Base-by-base conservation (phyloP, 2,797 vertebrate species). In the Sebastes trivittatus region DNA sequence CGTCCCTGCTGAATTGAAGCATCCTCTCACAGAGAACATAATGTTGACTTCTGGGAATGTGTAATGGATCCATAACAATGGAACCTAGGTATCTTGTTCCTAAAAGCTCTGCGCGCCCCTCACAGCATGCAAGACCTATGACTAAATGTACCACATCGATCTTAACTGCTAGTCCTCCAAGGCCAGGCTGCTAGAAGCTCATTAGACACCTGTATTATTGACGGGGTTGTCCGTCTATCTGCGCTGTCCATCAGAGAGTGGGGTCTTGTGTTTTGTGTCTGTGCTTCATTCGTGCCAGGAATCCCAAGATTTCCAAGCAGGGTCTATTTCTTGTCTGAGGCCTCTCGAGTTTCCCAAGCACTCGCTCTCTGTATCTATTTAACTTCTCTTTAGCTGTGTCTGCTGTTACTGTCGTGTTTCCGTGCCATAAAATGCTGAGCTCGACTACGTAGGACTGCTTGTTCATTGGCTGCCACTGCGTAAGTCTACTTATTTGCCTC, bases 321-420 rank as follows among this genome's bases (percentile, higher is more conserved):
- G 69, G 80, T 93, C 93, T 94, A 92, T 95, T 95, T 95, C 91
- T 95, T 91, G 82, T 93, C 77, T 49, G 61, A 73, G 87, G 63
- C 75, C 38, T 86, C 85, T 93, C 79, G n/a, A 62, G 79, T 95
- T 94, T 91, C 93, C 62, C 11, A 38, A 66, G 66, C 42, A 27
- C 66, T 68, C 25, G 2, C 13, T n/a, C 25, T 61, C 23, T 77
- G 34, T 49, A 23, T 80, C 82, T 30, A 25, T 20, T 46, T 68
- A 65, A 7, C 75, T 63, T 34, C 36, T 52, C 36, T 78, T 75
- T 56, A 63, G 76, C 79, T 6, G 1, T 6, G 1, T 81, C 61
- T 74, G 72, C 65, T 81, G 16, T 42, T 74, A 22, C 16, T 60
- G 7, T 32, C 4, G 1, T 23, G 11, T 72, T 72, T 59, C 54